Evolutionary conservation across 2,888 invertebrate genomes (phyloP), one percentile per base, ranked within the genome.

Genomic region (Junonia oenone): DNA sequence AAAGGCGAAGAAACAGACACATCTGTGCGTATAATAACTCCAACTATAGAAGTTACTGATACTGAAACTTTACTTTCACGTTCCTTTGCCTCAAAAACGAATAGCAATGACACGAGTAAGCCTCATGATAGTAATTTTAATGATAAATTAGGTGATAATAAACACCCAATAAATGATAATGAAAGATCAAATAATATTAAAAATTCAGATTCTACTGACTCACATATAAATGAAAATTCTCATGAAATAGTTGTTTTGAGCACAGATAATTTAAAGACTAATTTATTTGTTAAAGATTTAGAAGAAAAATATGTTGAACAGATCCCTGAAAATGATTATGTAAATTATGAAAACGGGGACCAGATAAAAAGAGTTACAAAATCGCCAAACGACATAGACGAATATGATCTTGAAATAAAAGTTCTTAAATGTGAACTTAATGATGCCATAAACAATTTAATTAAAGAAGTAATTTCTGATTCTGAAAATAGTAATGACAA

Each of bases 21-120:
- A 35, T 83, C 89, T 49, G 75, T 91, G 4, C 81, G 90, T 35
- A 90, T 91, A 68, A 84, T 84, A 33, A 91, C 91, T 17, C 91
- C 91, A 22, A 89, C 87, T 2, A 91, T 91, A 60, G 91, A 91
- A 76, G 86, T 91, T 1, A 86, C 83, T 35, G 84, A 87, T 61
- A 80, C 89, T 26, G 89, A 88, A 69, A 80, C 76, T 49, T 76
- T 89, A 33, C 65, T 88, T 0, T 88, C 81, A 61, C 82, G 79
- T 59, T 73, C 78, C 11, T 84, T 80, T 65, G 65, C 78, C 38
- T 55, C 71, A 22, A 65, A 68, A 29, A 56, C 51, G 40, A 61
- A 63, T 22, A 59, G 63, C 6, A 50, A 47, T 26, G 50, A n/a
- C 5, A 27, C 56, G 13, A 26, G 26, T 0, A 11, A 22, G 13